A percentile compares a stretch with the other conserved stretches of the same genome.
These are phyloP conservation scores for Eupithecia dodoneata DNA, from an alignment of 2,888 invertebrate genomes.

Conservation along the genomic window DNA sequence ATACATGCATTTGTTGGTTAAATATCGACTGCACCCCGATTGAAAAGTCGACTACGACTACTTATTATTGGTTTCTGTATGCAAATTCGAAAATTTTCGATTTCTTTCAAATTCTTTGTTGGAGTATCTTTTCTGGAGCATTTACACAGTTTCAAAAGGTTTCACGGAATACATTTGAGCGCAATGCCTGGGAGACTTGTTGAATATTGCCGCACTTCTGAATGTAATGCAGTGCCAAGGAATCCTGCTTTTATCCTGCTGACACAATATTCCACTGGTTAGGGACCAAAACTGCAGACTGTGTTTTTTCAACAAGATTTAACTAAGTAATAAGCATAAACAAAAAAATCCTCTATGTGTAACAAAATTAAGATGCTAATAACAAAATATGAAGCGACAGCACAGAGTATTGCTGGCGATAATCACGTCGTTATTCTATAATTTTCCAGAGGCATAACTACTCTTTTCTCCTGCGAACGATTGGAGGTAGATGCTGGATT, in stretches of 20 bases:
- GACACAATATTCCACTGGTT: background rate
- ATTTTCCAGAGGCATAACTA: no score
- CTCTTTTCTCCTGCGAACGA: no score
- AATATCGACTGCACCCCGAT: no score
- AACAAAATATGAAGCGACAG: background rate
- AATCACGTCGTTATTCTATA: background rate
- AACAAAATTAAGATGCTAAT: no score
- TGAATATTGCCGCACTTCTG: constrained; percentile 27
- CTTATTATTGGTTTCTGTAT: no score
- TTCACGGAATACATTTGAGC: constrained; percentile 28
- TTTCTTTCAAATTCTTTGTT: background rate
- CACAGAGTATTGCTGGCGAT: background rate
- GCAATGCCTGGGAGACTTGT: constrained; percentile 33
- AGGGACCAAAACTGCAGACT: background rate
- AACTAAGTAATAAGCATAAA: no score
- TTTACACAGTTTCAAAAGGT: constrained; percentile 6
- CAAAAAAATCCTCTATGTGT: no score
- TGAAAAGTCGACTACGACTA: no score
- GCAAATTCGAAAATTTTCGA: no score
- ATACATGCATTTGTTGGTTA: no score
- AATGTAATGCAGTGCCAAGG: constrained; percentile 16
- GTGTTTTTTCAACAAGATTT: no score
- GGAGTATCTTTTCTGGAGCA: constrained; percentile 9
- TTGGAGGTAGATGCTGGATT: no score
- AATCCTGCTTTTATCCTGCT: background rate